Base-by-base conservation (phyloP, 2,888 invertebrate species). In the Sussaba pulchella region DNA sequence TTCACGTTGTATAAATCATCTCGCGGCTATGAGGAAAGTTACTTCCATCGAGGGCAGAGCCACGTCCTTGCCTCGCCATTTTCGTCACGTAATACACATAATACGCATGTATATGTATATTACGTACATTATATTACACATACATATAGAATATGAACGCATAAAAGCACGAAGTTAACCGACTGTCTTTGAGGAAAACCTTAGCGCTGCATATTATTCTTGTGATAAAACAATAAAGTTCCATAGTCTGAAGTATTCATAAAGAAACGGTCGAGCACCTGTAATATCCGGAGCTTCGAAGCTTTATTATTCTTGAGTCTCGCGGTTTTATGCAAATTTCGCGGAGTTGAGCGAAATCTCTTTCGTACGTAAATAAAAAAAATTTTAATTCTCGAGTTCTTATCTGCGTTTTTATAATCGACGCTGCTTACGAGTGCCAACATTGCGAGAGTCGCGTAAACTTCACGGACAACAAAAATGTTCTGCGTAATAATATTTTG, bases 181-280 rank as follows among this genome's bases (percentile, higher is more conserved):
- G 0, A 10, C 31, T 10, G 45, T 24, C 59, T 26, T 24, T 39
- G 6, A 24, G n/a, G 17, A 36, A 59, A 59, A 21, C 26, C 19
- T 21, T 6, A 14, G 31, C 31, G 6, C 2, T 57, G 39, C 4
- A 50, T 41, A 59, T 39, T 52, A 63, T 52, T 74, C 10, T 24
- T 26, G 12, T 31, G 54, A 57, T 57, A 36, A 57, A 31, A 47
- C 47, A 47, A 64, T 31, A 64, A 45, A 45, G 10, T 45, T 47
- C 9, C 5, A 14, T 47, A 26, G 2, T 14, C 45, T 31, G 14
- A 47, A 17, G n/a, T 24, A 64, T n/a, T 31, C 54, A 17, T 17
- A 26, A 57, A 36, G 31, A 31, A 31, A n/a, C 12, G 6, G 31
- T 31, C 54, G 17, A 17, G 14, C 54, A 54, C n/a, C 31, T 54